Evolutionary conservation across 2,888 invertebrate species (phyloP), one percentile per base, ranked within the genome.

Genomic region (Hesperia comma): DNA sequence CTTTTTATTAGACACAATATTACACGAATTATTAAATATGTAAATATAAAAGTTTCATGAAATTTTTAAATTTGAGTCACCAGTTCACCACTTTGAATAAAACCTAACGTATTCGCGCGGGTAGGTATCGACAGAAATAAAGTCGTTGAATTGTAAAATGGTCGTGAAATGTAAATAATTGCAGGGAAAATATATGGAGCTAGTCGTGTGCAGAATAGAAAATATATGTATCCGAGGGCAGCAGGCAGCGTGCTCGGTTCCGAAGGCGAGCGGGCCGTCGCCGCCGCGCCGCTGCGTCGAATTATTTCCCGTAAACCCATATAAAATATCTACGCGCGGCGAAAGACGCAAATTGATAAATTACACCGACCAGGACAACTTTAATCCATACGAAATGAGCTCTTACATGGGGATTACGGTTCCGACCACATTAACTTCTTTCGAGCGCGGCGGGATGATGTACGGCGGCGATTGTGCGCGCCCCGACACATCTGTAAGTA

Each of bases 321-420:
- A 70, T 71, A 71, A 74, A 71, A 72, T 70, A 69, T 69, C 69
- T 71, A 66, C 67, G 68, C 69, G 70, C 70, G 68, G 72, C 69
- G 71, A 61, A 70, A 73, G 71, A 63, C 74, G 76, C 75, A 76
- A 86, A 88, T 89, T 90, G 88, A 90, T 90, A 90, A 88, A 90
- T 88, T 81, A 87, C 84, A 78, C 70, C 74, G 72, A 37, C 70
- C 76, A 75, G 82, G 81, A 84, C 83, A 84, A 78, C 76, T 72
- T 77, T 89, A 90, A 89, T 89, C 87, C 85, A 73, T 75, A 77
- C 75, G 77, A 80, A 89, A 87, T 85, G 84, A 83, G 76, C 81
- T 79, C 82, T 88, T 86, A 87, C 76, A 72, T 70, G 72, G 75
- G 82, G 87, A 87, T 88, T 87, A 87, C 82, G 82, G 68, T 68